phyloP scores from a whole-genome alignment of 2,888 invertebrate genomes.

The Machimus atricapillus region DNA sequence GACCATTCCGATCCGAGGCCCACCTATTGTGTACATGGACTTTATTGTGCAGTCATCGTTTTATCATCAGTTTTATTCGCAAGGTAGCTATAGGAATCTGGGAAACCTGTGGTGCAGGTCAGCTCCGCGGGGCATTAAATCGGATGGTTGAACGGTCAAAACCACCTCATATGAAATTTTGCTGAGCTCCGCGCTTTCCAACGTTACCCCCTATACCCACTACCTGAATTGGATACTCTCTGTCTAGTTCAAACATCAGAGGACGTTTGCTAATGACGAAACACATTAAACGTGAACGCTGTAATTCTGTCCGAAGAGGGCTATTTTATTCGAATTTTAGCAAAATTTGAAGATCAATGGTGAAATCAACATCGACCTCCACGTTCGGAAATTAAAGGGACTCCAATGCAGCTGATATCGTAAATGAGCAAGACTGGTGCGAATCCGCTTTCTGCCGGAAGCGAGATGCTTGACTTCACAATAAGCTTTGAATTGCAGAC shows the following conservation, averaged over 20 bases:
- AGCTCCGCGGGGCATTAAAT: conserved; percentile 4
- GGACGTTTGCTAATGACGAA: neutral
- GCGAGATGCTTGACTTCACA: neutral
- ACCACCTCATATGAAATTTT: neutral
- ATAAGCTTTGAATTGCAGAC: neutral
- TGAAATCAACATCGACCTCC: neutral
- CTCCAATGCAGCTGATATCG: neutral
- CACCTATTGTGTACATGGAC: neutral
- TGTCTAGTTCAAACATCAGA: neutral
- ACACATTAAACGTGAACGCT: conserved; percentile 3
- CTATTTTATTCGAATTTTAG: neutral
- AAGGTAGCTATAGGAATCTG: neutral
- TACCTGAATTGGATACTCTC: neutral
- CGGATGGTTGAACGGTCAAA: neutral
- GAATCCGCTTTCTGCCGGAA: neutral
- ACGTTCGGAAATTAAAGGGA: neutral
- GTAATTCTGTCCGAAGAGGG: neutral
- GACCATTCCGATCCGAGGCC: neutral
- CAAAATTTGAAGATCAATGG: neutral
- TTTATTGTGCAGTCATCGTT: conserved; percentile 13
- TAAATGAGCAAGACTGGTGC: neutral
- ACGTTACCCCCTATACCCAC: neutral
- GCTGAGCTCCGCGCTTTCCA: neutral
- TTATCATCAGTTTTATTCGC: neutral
- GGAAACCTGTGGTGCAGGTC: neutral